Evolutionary conservation across 2,797 vertebrate species (phyloP), one percentile per base, ranked within the genome.

Genomic region (Sus cebifrons): DNA sequence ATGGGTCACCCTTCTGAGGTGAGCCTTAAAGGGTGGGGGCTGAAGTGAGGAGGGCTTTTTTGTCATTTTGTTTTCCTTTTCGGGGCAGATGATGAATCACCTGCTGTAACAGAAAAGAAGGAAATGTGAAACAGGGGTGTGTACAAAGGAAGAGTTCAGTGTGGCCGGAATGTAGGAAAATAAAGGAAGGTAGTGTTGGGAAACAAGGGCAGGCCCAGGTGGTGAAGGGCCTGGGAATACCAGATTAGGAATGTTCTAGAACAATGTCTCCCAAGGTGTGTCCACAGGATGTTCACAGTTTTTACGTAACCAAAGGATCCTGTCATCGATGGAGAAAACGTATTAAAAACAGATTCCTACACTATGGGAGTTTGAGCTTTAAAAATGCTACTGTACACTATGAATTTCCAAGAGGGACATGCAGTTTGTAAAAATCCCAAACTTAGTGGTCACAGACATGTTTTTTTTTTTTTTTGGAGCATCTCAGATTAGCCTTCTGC

Each of bases 191-290:
- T 70, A 81, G 88, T 40, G 65, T 64, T 67, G 84, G 86, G 94
- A 95, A 93, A 83, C 54, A 49, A 78, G 94, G 94, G 77, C 92
- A 95, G 60, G 86, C 52, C 81, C n/a, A 75, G 94, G 83, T 16
- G 96, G 88, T 52, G 65, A 94, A 96, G 95, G 94, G 91, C 91
- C 97, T 97, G 95, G 95, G 95, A 96, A 96, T 64, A 23, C 21
- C 73, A 71, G 64, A 49, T 79, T 49, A 83, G 79, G 83, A 95
- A 93, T 91, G 91, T 92, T 94, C 89, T 92, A 75, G 92, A 97
- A 93, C 83, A 83, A 15, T 89, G 68, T 95, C 86, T 95, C 92
- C 93, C 94, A 71, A 88, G 75, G 82, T 65, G 40, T 70, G 88
- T 56, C 71, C 87, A 96, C 88, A 91, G 90, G 90, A 92, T 86